Base-by-base conservation (phyloP, 2,888 invertebrate species). In the Dione vanillae region DNA sequence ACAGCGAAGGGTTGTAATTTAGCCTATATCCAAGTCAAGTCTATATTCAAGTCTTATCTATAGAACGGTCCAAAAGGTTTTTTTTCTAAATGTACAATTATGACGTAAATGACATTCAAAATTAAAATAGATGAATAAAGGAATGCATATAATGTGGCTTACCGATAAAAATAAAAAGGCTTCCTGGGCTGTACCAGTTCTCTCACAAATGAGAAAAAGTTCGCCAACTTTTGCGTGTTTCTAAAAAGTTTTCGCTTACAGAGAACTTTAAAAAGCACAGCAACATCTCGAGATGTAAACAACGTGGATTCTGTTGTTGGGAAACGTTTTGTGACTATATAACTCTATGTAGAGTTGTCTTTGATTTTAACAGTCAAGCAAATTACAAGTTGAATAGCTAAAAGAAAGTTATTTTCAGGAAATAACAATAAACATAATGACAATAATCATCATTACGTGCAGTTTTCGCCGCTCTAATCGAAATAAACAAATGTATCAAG, bases 281-380 rank as follows among this genome's bases (percentile, higher is more conserved):
- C 47, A n/a, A n/a, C n/a, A n/a, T n/a, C n/a, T n/a, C n/a, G 35
- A 51, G 58, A 69, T 65, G 69, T 58, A 69, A 69, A 65, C 61
- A 61, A 45, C 45, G 45, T 45, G 45, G 45, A n/a, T n/a, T n/a
- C n/a, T n/a, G n/a, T 56, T 56, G 56, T 56, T 40, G 37, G 16
- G 6, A 16, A 56, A 16, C 56, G 37, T 37, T 56, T 56, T 54
- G 54, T 16, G n/a, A 54, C n/a, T 54, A 54, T 54, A 37, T 54
- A 37, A 35, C 54, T 54, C 35, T 56, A 56, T 56, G 16, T 56
- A 40, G 37, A n/a, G n/a, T n/a, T n/a, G 49, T 49, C 19, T 49
- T 49, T 49, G 52, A 52, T 27, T 52, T 52, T 52, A 49, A 49
- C 49, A 11, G 11, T 16, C 19, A 19, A 11, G 6, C 47, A 49